Base-by-base conservation (phyloP, 2,113 vertebrate genomes). In the Sphaerodactylus townsendi region DNA sequence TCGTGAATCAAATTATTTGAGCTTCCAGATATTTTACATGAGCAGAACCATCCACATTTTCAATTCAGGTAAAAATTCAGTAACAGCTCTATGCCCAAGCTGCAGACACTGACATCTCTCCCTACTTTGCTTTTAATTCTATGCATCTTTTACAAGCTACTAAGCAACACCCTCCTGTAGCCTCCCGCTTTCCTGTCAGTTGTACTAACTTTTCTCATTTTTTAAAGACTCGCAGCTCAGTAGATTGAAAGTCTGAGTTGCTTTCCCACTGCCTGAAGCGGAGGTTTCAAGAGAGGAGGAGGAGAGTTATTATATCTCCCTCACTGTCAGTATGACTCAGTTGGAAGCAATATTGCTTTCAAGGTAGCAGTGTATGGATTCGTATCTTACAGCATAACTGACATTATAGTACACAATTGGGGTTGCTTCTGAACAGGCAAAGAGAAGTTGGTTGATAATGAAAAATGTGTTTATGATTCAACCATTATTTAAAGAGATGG, bases 341-440 rank as follows among this genome's bases (percentile, higher is more conserved):
- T 25, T 89, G 90, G 77, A 77, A 87, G 13, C 83, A 88, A 89
- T 89, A 90, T 87, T 93, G 81, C 76, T 89, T 88, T 86, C 53
- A 86, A 69, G 84, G 70, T 9, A 35, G 84, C 71, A 65, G 39
- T 0, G 4, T 79, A 80, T n/a, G 84, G 59, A 70, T 85, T 84
- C 15, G 81, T 84, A 25, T 48, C 39, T 48, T 14, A 0, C 50
- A 85, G 37, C 71, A 69, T 41, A 81, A 68, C 6, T 25, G 66
- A 70, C 44, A 48, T 76, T 84, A 81, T 83, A 37, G 72, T 85
- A 76, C 1, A 1, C 56, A 81, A 83, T 5, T 86, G 69, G 2
- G 33, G 7, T 76, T 59, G 28, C 66, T 89, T 77, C 84, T 56
- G 44, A 73, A 56, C 75, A 56, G 70, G 77, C 17, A 79, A 39